Percentiles rank a stretch among this genome's conserved stretches.
Conservation (phyloP, 2,888 invertebrate genomes). For the Patella pellucida region DNA sequence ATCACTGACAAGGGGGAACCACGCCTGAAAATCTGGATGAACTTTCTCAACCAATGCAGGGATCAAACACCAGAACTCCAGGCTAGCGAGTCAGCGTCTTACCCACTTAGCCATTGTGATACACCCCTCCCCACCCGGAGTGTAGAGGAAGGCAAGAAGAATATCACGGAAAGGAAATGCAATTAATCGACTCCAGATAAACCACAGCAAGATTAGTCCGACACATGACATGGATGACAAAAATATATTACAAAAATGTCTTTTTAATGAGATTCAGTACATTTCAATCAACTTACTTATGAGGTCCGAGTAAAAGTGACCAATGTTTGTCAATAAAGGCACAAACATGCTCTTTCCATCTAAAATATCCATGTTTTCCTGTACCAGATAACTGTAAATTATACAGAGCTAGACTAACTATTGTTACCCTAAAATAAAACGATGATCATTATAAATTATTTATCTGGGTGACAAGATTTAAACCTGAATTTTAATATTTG, state of each 20-base stretch:
- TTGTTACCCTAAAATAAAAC: conserved; percentile 78
- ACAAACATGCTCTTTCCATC: conserved; percentile 87
- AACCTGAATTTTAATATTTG: too few relatives aligned
- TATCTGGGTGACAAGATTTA: too few relatives aligned
- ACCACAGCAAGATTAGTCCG: background rate
- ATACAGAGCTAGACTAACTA: conserved; percentile 82
- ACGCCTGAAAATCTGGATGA: too few relatives aligned
- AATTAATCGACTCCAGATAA: too few relatives aligned
- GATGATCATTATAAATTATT: background rate
- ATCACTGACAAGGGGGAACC: too few relatives aligned
- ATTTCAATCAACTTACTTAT: conserved; percentile 46
- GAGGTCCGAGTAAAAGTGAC: conserved; percentile 79
- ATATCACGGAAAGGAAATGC: too few relatives aligned
- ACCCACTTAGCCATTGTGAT: too few relatives aligned
- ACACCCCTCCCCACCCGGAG: too few relatives aligned
- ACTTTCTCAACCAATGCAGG: too few relatives aligned
- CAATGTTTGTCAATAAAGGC: conserved; percentile 86
- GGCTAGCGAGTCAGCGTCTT: too few relatives aligned
- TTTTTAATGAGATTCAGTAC: background rate
- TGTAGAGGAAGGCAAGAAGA: too few relatives aligned
- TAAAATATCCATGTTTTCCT: conserved; percentile 86
- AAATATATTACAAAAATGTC: background rate
- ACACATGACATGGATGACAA: background rate
- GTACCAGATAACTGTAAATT: conserved; percentile 81
- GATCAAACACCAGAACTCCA: too few relatives aligned